These are phyloP conservation scores for Saxidomus purpurata DNA, from an alignment of 1,140 invertebrate genomes.

Conservation along the genomic window DNA sequence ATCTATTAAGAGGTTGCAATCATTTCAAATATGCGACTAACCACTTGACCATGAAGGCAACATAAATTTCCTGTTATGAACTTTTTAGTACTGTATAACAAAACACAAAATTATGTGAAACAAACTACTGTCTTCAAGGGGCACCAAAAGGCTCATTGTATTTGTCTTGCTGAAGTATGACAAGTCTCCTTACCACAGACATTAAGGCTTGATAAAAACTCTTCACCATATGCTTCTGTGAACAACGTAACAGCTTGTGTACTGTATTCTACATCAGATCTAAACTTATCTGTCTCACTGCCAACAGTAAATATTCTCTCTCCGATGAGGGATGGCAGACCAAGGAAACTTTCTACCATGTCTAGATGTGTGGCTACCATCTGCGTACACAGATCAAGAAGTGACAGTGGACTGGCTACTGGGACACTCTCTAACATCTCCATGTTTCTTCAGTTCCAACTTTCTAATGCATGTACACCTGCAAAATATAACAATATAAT, in stretches of 20 bases:
- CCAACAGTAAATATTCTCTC: conserved; percentile 66
- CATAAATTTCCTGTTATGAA: too few relatives aligned
- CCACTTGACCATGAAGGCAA: too few relatives aligned
- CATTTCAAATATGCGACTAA: too few relatives aligned
- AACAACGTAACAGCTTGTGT: conserved; percentile 59
- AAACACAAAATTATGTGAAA: too few relatives aligned
- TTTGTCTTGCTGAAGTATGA: too few relatives aligned
- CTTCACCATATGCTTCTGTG: conserved; percentile 60
- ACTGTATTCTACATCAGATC: conserved; percentile 3
- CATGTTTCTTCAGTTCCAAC: too few relatives aligned
- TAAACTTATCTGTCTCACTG: conserved; percentile 44
- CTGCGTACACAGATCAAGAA: conserved; percentile 61
- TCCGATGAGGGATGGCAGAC: conserved; percentile 70
- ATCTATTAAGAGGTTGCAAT: too few relatives aligned
- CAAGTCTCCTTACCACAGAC: conserved; percentile 36
- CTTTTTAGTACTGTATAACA: too few relatives aligned
- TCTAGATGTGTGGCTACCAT: conserved; percentile 67
- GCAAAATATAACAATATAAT: too few relatives aligned
- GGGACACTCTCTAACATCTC: not conserved
- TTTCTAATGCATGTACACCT: too few relatives aligned
- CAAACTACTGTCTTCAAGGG: too few relatives aligned
- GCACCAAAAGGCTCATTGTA: too few relatives aligned
- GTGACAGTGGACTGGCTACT: not conserved
- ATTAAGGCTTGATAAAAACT: conserved; percentile 57
- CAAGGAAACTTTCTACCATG: conserved; percentile 68